phyloP scores from a whole-genome alignment of 1,140 invertebrate species.

The Zaprionus inermis region DNA sequence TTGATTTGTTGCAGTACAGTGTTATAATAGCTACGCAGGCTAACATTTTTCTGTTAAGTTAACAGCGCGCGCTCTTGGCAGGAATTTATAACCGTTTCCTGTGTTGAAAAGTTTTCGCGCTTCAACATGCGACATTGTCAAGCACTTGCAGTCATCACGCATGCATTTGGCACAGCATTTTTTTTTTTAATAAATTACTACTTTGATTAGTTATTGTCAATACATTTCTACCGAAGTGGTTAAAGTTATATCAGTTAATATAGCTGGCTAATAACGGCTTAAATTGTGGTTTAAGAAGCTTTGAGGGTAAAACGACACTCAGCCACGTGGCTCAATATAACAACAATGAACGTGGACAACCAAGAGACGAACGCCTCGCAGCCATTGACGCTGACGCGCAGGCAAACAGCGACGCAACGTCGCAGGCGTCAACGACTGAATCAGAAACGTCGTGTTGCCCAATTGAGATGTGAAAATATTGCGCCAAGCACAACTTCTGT shows the following conservation, averaged over 20 bases:
- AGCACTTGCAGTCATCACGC: not conserved
- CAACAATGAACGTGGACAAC: not conserved
- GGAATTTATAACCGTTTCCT: conserved; percentile 3
- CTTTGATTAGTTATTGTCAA: not conserved
- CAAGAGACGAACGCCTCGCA: not conserved
- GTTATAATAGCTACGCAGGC: not conserved
- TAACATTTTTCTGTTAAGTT: conserved; percentile 1
- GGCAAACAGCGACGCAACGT: not conserved
- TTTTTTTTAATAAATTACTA: not conserved
- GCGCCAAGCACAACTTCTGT: not conserved
- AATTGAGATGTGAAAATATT: not conserved
- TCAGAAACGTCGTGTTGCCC: not conserved
- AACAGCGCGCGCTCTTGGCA: not conserved
- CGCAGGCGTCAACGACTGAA: conserved; percentile 9
- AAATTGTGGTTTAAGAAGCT: too few relatives aligned
- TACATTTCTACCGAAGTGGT: not conserved
- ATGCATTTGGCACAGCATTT: not conserved
- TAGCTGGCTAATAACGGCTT: too few relatives aligned
- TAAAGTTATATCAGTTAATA: not conserved
- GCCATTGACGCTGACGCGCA: not conserved
- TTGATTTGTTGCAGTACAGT: not conserved
- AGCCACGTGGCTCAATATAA: not conserved
- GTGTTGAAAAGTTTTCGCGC: conserved; percentile 4
- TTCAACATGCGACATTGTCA: not conserved
- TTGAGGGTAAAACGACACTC: too few relatives aligned